A percentile compares a stretch with the other conserved stretches of the same genome.
Evolutionary conservation across 2,888 invertebrate genomes (phyloP).

Genomic region (Caenorhabditis panamensis): DNA sequence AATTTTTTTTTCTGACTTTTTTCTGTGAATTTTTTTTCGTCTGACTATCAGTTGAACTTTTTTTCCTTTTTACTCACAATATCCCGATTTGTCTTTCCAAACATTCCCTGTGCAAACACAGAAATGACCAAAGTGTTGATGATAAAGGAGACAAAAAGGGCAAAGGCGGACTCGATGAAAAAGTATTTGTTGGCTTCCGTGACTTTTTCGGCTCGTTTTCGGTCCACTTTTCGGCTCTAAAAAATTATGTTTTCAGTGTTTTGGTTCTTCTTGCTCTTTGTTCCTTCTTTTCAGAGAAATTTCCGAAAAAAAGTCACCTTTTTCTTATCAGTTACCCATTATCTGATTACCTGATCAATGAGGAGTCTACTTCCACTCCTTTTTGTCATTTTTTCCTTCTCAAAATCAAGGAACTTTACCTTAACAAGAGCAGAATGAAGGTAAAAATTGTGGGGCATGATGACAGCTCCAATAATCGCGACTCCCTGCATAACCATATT

Average conservation of each 20-base stretch:
- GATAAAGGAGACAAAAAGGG: constrained; percentile 89
- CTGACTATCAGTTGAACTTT: no score
- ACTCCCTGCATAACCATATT: constrained; percentile 84
- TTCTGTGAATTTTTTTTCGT: not conserved
- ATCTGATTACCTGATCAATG: not conserved
- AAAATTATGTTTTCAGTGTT: constrained; percentile 61
- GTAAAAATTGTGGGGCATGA: constrained; percentile 94
- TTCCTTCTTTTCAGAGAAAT: no score
- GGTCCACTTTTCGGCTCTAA: constrained; percentile 88
- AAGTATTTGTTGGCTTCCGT: constrained; percentile 91
- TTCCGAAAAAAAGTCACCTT: no score
- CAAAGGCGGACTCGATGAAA: constrained; percentile 88
- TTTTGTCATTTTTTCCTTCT: not conserved
- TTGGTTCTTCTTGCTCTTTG: no score
- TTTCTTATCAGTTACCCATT: not conserved
- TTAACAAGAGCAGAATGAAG: constrained; percentile 92
- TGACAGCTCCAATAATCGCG: constrained; percentile 89
- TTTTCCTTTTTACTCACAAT: constrained; percentile 72
- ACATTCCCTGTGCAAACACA: constrained; percentile 90
- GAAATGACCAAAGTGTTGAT: constrained; percentile 92
- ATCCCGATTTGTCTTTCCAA: constrained; percentile 85
- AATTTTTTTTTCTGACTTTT: no score
- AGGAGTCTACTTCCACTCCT: not conserved
- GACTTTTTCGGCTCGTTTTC: constrained; percentile 87
- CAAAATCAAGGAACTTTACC: constrained; percentile 82